Conservation (phyloP, 2,113 vertebrate species). For the Acinonyx jubatus region DNA sequence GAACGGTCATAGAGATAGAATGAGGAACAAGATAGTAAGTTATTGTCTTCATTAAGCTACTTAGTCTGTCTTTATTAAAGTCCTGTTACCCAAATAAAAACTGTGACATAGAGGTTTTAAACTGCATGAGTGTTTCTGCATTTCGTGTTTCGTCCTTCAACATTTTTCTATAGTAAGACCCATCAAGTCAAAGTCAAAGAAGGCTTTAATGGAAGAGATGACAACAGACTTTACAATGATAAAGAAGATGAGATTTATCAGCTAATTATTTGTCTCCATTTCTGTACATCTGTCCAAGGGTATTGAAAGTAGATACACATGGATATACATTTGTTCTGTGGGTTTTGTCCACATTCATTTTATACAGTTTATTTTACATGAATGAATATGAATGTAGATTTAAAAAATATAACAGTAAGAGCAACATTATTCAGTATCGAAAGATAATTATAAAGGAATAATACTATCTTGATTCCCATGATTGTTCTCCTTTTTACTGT, state of each 20-base stretch:
- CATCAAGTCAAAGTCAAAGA: background rate
- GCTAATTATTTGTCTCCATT: background rate
- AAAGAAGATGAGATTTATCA: background rate
- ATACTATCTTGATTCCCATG: background rate
- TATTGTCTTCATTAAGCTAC: background rate
- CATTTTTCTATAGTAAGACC: background rate
- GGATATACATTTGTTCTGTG: background rate
- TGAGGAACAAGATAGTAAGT: background rate
- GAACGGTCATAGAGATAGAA: background rate
- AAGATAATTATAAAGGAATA: background rate
- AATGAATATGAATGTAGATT: background rate
- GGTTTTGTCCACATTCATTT: background rate
- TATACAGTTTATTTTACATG: constrained; percentile 4
- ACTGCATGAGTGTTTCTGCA: background rate
- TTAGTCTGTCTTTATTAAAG: background rate
- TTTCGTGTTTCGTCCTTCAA: constrained; percentile 18
- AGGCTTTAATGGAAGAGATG: background rate
- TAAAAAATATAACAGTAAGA: background rate
- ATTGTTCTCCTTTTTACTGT: background rate
- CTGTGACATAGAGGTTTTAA: background rate
- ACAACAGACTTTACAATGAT: background rate
- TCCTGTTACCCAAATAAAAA: background rate
- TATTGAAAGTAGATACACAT: background rate
- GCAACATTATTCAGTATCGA: background rate
- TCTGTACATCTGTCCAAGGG: background rate